phyloP scores from a whole-genome alignment of 1,140 invertebrate species.

The Drosophila orena region DNA sequence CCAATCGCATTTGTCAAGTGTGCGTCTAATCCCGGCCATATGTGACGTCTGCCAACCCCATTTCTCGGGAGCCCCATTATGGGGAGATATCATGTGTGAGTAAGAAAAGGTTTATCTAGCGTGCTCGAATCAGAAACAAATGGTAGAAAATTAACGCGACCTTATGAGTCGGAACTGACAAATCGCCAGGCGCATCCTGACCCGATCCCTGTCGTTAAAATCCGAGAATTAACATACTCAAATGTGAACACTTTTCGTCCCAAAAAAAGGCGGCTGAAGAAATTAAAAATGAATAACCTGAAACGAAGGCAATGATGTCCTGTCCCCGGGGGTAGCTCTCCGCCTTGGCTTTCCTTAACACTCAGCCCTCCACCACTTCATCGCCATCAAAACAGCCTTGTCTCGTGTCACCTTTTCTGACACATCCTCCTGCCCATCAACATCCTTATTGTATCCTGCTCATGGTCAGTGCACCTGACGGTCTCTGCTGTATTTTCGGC shows the following conservation, averaged over 20 bases:
- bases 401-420: slow-evolving; percentile 53
- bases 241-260: slow-evolving; percentile 55
- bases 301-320: slow-evolving; percentile 37
- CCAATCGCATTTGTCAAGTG: slow-evolving; percentile 32
- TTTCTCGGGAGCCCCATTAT: slow-evolving; percentile 10
- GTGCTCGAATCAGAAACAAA: slow-evolving; percentile 79
- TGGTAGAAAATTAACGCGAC: slow-evolving; percentile 79
- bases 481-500: slow-evolving; percentile 20
- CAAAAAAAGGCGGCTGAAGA: slow-evolving; percentile 29
- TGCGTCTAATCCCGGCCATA: slow-evolving; percentile 32
- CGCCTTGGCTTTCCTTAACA: neutral
- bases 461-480: slow-evolving; percentile 48
- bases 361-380: slow-evolving; percentile 12
- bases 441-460: slow-evolving; percentile 14
- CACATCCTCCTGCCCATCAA: slow-evolving; percentile 14
- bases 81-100: slow-evolving; percentile 17
- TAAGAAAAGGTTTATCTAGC: slow-evolving; percentile 67
- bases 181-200: slow-evolving; percentile 54
- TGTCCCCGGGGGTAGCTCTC: slow-evolving; percentile 12
- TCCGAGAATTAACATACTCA: slow-evolving; percentile 73
- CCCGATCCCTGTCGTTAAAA: slow-evolving; percentile 42
- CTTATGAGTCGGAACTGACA: slow-evolving; percentile 84
- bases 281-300: slow-evolving; percentile 74
- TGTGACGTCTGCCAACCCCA: slow-evolving; percentile 20
- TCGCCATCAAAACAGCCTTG: slow-evolving; percentile 34